phyloP scores from a whole-genome alignment of 2,888 invertebrate species.

The Drosophila limbata region DNA sequence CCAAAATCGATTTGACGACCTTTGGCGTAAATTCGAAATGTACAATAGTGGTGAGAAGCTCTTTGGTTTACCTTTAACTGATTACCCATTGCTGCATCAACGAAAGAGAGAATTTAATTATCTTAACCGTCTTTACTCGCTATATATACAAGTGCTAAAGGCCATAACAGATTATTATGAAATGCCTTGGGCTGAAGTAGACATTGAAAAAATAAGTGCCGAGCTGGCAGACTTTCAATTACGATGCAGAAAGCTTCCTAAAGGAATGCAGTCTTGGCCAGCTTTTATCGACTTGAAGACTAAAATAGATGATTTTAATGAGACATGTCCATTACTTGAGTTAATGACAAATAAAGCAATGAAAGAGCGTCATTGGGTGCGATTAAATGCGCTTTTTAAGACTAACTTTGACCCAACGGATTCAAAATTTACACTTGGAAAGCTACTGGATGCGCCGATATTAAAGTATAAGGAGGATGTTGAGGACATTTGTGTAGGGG shows the following conservation, averaged over 20 bases:
- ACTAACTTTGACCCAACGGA: constrained; percentile 92
- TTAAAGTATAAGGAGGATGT: constrained; percentile 94
- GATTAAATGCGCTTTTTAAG: constrained; percentile 86
- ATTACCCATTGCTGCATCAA: constrained; percentile 92
- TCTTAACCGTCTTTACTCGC: constrained; percentile 91
- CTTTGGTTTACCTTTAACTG: constrained; percentile 93
- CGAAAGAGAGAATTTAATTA: constrained; percentile 94
- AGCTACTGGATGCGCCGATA: constrained; percentile 94
- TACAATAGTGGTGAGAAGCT: constrained; percentile 93
- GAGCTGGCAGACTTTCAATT: constrained; percentile 94
- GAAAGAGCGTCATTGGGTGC: constrained; percentile 92
- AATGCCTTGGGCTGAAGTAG: constrained; percentile 93
- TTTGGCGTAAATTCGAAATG: constrained; percentile 93
- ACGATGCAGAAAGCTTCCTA: constrained; percentile 93
- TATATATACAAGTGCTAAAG: constrained; percentile 93
- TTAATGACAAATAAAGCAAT: constrained; percentile 95
- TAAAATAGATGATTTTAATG: constrained; percentile 96
- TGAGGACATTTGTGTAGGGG: constrained; percentile 96
- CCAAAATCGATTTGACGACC: constrained; percentile 92
- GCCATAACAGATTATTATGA: constrained; percentile 95
- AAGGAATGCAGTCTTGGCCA: constrained; percentile 94
- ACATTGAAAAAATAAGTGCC: constrained; percentile 92
- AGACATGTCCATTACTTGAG: constrained; percentile 93
- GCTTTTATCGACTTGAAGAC: constrained; percentile 93
- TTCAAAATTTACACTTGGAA: constrained; percentile 91